Conservation (phyloP, 1,140 invertebrate genomes). For the Cydia pomonella region DNA sequence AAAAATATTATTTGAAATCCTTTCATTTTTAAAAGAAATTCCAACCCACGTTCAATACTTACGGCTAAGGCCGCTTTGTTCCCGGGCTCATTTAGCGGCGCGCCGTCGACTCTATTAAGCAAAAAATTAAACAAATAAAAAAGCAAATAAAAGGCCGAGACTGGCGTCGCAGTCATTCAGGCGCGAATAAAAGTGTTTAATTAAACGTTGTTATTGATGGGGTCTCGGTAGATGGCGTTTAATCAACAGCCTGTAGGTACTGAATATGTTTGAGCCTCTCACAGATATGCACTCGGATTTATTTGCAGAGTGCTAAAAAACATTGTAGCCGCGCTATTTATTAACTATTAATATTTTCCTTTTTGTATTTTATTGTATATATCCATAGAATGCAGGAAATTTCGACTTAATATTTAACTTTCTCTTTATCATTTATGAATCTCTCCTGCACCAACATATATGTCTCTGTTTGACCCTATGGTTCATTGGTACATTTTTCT, state of each 20-base stretch:
- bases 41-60: conserved; percentile 13
- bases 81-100: conserved; percentile 47
- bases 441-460: no score
- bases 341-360: not conserved
- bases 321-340: not conserved
- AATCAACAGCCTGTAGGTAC: conserved; percentile 64
- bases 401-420: not conserved
- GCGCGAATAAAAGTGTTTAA: conserved; percentile 77
- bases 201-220: conserved; percentile 79
- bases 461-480: no score
- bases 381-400: not conserved
- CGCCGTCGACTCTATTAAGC: conserved; percentile 53
- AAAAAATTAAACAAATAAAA: conserved; percentile 68
- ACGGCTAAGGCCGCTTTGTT: conserved; percentile 50
- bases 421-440: no score
- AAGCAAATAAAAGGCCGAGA: conserved; percentile 69
- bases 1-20: not conserved
- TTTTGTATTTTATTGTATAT: not conserved
- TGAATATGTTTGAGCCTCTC: conserved; percentile 45
- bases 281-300: not conserved
- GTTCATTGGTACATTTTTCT: no score
- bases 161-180: conserved; percentile 64
- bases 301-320: not conserved
- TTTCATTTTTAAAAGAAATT: conserved; percentile 13
- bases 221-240: conserved; percentile 75